Conservation (phyloP, 2,797 vertebrate species). For the Sebastes cheni region DNA sequence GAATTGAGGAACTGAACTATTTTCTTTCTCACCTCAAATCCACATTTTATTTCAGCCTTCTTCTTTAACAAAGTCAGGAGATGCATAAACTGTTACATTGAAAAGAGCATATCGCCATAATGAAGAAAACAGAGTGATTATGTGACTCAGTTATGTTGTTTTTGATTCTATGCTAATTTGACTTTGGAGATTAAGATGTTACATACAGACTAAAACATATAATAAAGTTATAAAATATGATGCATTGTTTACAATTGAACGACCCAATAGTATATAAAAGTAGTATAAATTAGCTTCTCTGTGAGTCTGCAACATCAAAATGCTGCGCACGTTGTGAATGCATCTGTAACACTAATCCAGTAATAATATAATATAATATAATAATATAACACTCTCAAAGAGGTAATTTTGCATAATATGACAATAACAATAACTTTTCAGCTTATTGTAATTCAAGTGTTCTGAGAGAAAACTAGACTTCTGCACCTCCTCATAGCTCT, state of each 20-base stretch:
- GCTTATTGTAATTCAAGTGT: too few species aligned
- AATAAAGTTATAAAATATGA: too few species aligned
- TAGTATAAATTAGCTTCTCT: not conserved
- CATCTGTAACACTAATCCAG: not conserved
- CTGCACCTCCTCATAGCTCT: too few species aligned
- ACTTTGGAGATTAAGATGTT: not conserved
- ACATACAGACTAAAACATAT: not conserved
- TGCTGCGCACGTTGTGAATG: not conserved
- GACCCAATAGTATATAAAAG: not conserved
- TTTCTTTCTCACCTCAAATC: not conserved
- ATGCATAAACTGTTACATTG: not conserved
- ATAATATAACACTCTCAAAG: not conserved
- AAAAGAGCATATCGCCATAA: not conserved
- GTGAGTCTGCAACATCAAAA: not conserved
- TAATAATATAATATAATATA: not conserved
- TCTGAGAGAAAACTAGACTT: too few species aligned
- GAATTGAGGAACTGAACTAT: not conserved
- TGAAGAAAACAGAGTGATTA: not conserved
- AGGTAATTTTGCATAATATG: not conserved
- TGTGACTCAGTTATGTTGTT: not conserved
- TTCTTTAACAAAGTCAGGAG: not conserved
- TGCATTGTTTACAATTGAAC: not conserved
- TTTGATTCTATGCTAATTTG: not conserved
- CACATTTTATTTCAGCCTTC: not conserved
- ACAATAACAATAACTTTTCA: too few species aligned